Conservation (phyloP, 1,140 invertebrate genomes). For the Caenorhabditis tropicalis region DNA sequence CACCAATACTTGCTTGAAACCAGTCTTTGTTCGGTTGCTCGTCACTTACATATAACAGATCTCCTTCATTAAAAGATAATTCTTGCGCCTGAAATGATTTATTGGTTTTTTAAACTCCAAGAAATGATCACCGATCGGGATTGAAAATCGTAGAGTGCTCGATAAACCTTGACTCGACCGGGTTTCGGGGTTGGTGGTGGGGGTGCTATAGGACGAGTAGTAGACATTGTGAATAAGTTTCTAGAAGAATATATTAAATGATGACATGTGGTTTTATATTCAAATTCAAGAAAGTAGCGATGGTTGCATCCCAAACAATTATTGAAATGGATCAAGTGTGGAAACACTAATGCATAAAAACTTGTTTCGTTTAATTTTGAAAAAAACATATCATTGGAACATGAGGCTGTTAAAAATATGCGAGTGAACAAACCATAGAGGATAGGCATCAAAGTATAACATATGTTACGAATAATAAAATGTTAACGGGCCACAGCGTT, state of each 20-base stretch:
- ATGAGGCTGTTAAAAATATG: no score
- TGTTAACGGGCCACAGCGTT: constrained; percentile 9
- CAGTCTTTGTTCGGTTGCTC: constrained; percentile 75
- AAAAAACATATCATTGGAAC: no score
- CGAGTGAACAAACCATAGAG: no score
- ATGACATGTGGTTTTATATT: no score
- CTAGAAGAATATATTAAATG: neutral
- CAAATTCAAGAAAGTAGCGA: no score
- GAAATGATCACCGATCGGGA: constrained; percentile 76
- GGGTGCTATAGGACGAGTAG: neutral
- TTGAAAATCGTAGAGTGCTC: constrained; percentile 76
- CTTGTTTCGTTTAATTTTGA: no score
- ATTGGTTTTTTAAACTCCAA: neutral
- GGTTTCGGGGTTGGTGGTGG: constrained; percentile 63
- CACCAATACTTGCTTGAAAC: constrained; percentile 78
- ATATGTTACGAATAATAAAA: constrained; percentile 20
- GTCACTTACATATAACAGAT: constrained; percentile 78
- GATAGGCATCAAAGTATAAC: no score
- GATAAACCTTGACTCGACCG: constrained; percentile 77
- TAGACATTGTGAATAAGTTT: neutral
- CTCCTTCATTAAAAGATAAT: constrained; percentile 79
- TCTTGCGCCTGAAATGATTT: constrained; percentile 71
- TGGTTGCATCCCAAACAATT: no score
- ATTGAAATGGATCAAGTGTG: no score
- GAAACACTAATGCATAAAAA: no score